Evolutionary conservation across 1,140 invertebrate species (phyloP).

Genomic region (Calephelis nemesis): DNA sequence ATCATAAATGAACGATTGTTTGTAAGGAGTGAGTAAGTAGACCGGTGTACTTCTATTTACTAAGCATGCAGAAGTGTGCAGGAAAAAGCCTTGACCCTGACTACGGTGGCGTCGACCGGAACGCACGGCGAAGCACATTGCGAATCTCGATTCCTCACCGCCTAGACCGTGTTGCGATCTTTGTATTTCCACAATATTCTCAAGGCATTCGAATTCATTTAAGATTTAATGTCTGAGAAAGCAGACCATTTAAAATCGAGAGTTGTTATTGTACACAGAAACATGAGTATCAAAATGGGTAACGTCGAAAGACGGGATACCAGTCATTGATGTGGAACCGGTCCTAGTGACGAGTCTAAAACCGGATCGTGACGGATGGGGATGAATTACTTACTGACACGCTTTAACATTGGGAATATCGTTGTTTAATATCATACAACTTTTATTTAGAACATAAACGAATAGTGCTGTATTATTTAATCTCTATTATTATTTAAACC

Average conservation of each 20-base stretch:
- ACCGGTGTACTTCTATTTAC: constrained; percentile 47
- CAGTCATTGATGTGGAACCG: constrained; percentile 75
- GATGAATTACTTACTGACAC: constrained; percentile 68
- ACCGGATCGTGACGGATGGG: constrained; percentile 65
- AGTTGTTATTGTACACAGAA: constrained; percentile 55
- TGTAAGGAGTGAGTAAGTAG: constrained; percentile 29
- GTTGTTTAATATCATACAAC: constrained; percentile 29
- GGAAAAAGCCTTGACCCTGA: constrained; percentile 76
- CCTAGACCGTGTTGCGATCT: constrained; percentile 58
- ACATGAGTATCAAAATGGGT: constrained; percentile 52
- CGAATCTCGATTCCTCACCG: constrained; percentile 46
- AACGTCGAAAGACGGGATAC: constrained; percentile 54
- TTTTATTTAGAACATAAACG: neutral
- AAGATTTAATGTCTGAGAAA: neutral
- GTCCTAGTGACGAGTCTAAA: constrained; percentile 55
- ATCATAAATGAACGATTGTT: neutral
- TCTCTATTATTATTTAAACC: too few species aligned
- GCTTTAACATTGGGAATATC: constrained; percentile 38
- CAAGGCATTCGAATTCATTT: neutral
- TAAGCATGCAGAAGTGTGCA: constrained; percentile 67
- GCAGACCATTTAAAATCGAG: constrained; percentile 51
- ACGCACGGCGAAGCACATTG: constrained; percentile 67
- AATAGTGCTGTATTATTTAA: neutral
- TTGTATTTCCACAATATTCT: constrained; percentile 48
- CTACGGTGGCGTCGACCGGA: constrained; percentile 75